Evolutionary conservation across 1,140 invertebrate genomes (phyloP).

Genomic region (Nymphalis io): DNA sequence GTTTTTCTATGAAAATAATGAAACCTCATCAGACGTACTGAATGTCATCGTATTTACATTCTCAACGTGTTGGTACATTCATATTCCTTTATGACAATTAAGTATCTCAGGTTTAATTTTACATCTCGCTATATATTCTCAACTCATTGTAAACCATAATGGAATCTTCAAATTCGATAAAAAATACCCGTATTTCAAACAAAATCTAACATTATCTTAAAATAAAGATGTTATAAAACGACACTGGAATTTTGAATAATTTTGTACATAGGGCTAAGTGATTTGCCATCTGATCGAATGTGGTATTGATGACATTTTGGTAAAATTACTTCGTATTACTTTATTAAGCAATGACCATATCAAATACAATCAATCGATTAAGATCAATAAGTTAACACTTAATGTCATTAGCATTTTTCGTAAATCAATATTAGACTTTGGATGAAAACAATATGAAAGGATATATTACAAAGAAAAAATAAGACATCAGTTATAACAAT

Average conservation of each 20-base stretch:
- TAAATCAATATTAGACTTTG: neutral
- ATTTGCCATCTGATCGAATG: neutral
- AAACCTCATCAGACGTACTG: constrained; percentile 24
- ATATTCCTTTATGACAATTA: constrained; percentile 12
- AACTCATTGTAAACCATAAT: neutral
- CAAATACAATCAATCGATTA: neutral
- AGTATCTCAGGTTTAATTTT: constrained; percentile 19
- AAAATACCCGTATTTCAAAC: constrained; percentile 33
- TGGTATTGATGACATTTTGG: neutral
- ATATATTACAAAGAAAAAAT: neutral
- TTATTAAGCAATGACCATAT: neutral
- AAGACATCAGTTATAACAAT: constrained; percentile 2
- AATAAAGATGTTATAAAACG: constrained; percentile 6
- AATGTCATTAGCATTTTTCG: neutral
- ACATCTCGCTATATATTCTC: constrained; percentile 7
- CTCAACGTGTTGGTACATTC: constrained; percentile 5
- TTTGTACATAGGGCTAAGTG: constrained; percentile 15
- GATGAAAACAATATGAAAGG: constrained; percentile 5
- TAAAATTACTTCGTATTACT: neutral
- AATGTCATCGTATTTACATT: constrained; percentile 4
- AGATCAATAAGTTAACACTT: neutral
- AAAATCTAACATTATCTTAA: constrained; percentile 20
- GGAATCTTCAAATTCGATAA: constrained; percentile 30
- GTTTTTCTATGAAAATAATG: constrained; percentile 5
- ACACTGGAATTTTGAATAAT: neutral